Conservation (phyloP, 92 coral and sea anemone genomes). For the Siderastrea radians region DNA sequence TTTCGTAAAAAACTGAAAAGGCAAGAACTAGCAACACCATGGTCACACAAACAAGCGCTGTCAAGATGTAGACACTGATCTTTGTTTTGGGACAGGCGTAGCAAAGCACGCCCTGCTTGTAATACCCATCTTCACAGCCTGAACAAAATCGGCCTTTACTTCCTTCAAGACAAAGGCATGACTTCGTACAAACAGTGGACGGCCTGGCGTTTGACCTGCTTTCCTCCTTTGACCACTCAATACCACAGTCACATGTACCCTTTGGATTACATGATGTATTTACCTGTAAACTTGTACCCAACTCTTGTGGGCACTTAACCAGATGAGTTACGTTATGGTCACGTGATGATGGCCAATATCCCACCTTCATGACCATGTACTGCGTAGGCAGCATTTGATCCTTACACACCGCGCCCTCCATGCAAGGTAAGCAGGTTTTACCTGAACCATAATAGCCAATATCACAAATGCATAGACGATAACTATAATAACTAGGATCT, state of each 20-base stretch:
- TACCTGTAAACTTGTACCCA: slow-evolving; percentile 23
- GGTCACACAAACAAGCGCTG: slow-evolving; percentile 26
- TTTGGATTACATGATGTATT: slow-evolving; percentile 70
- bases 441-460: slow-evolving; percentile 78
- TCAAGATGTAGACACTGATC: slow-evolving; percentile 43
- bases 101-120: slow-evolving; percentile 62
- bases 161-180: slow-evolving; percentile 64
- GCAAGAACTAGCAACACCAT: slow-evolving; percentile 45
- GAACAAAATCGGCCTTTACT: slow-evolving; percentile 76
- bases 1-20: slow-evolving; percentile 60
- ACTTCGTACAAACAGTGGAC: slow-evolving; percentile 49
- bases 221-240: slow-evolving; percentile 16
- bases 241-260: slow-evolving; percentile 55
- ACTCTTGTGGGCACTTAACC: slow-evolving; percentile 55
- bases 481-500: slow-evolving; percentile 78
- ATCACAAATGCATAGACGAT: slow-evolving; percentile 78
- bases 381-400: slow-evolving; percentile 49
- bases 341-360: slow-evolving; percentile 85
- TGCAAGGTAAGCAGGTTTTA: slow-evolving; percentile 65
- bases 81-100: slow-evolving; percentile 49
- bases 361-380: slow-evolving; percentile 71
- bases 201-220: slow-evolving; percentile 10
- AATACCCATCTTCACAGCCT: slow-evolving; percentile 54
- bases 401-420: slow-evolving; percentile 74
- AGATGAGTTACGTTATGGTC: slow-evolving; percentile 72